Evolutionary conservation across 2,797 vertebrate genomes (phyloP).

Genomic region (Cephalopachus bancanus): DNA sequence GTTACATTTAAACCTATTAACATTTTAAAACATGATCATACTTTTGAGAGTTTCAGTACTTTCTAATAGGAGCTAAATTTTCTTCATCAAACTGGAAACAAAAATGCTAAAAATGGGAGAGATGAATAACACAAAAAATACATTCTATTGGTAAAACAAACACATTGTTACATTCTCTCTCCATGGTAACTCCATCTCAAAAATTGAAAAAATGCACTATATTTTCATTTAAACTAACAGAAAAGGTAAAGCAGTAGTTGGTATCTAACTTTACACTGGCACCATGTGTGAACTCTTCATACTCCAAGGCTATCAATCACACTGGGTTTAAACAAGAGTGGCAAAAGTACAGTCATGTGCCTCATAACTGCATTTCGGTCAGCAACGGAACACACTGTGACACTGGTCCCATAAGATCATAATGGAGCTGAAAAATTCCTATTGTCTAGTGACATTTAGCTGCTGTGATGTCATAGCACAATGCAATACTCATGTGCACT

Average conservation of each 20-base stretch:
- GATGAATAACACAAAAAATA: constrained; percentile 17
- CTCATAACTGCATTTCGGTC: neutral
- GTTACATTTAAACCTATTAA: constrained; percentile 52
- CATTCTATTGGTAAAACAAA: neutral
- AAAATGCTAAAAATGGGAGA: constrained; percentile 50
- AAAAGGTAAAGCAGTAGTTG: constrained; percentile 29
- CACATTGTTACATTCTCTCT: neutral
- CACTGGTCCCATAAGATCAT: neutral
- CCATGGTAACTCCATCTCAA: neutral
- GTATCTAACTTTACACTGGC: neutral
- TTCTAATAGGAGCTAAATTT: constrained; percentile 49
- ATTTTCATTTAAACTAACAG: constrained; percentile 46
- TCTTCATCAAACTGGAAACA: constrained; percentile 53
- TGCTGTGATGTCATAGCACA: neutral
- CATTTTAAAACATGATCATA: constrained; percentile 34
- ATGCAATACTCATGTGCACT: neutral
- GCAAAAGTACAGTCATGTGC: neutral
- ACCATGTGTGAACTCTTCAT: constrained; percentile 4
- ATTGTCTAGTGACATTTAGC: neutral
- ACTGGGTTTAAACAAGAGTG: neutral
- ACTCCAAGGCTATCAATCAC: constrained; percentile 19
- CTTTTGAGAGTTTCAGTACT: constrained; percentile 31
- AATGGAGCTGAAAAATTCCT: neutral
- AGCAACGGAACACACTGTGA: neutral
- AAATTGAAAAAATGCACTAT: neutral